Conservation (phyloP, 1,140 invertebrate species). For the Drosophila jambulina region DNA sequence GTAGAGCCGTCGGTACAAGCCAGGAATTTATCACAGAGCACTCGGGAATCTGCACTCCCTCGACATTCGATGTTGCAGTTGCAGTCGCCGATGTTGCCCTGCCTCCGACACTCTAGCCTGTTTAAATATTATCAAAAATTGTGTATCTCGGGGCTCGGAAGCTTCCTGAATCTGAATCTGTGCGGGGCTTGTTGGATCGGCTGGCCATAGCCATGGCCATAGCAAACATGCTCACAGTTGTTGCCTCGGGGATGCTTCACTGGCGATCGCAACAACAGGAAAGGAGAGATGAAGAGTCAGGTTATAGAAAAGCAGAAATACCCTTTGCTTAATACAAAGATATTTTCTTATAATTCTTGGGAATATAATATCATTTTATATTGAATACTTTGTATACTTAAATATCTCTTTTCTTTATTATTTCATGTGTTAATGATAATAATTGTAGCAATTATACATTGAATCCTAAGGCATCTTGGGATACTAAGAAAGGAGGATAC, state of each 20-base stretch:
- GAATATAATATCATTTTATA: not conserved
- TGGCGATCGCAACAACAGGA: conserved; percentile 65
- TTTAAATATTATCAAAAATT: conserved; percentile 79
- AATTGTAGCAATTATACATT: not conserved
- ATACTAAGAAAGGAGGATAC: not conserved
- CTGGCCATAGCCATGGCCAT: conserved; percentile 57
- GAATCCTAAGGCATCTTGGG: not conserved
- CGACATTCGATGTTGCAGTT: conserved; percentile 50
- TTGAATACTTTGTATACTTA: not conserved
- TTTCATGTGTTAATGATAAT: no score
- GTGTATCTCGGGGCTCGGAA: conserved; percentile 73
- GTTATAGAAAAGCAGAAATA: not conserved
- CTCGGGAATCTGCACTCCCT: conserved; percentile 52
- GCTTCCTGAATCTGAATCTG: conserved; percentile 81
- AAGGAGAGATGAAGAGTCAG: not conserved
- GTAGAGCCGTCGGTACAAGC: conserved; percentile 59
- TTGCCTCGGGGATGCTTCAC: conserved; percentile 60
- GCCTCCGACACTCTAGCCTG: conserved; percentile 48
- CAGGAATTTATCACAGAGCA: conserved; percentile 72
- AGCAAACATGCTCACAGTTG: conserved; percentile 73
- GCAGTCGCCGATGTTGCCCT: conserved; percentile 26
- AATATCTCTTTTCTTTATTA: not conserved
- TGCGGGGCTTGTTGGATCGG: conserved; percentile 29
- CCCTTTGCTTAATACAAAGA: not conserved
- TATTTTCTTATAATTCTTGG: not conserved